These are phyloP conservation scores for Empidonax traillii DNA, from an alignment of 2,113 vertebrate species.

Conservation along the genomic window DNA sequence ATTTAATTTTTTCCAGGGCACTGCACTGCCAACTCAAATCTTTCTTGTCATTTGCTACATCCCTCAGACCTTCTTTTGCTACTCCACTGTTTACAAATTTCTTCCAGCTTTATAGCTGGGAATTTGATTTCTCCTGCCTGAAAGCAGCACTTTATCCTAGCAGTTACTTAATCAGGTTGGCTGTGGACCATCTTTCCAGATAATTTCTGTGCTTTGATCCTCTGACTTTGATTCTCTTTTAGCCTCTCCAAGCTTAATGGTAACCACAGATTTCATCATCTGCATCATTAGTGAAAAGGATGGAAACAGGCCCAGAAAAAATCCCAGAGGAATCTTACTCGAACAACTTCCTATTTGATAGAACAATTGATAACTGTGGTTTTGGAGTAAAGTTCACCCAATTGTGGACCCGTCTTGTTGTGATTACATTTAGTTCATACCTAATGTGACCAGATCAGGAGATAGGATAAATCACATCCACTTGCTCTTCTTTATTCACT, in stretches of 20 bases:
- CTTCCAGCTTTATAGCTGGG: neutral
- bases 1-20: neutral
- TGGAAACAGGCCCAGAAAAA: slow-evolving; percentile 20
- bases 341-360: slow-evolving; percentile 51
- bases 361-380: slow-evolving; percentile 35
- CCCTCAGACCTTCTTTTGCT: neutral
- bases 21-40: neutral
- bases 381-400: slow-evolving; percentile 1
- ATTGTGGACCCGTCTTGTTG: neutral
- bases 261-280: slow-evolving; percentile 22
- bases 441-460: neutral
- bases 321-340: neutral
- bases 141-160: neutral
- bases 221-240: neutral
- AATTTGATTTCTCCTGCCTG: neutral
- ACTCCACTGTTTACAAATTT: neutral
- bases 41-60: neutral
- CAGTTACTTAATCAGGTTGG: neutral
- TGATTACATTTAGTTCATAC: neutral
- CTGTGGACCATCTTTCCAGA: neutral
- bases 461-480: neutral
- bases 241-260: neutral
- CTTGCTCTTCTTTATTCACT: neutral
- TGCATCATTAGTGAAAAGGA: slow-evolving; percentile 23
- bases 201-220: neutral